Conservation (phyloP, 2,113 vertebrate genomes). For the Cebidichthys violaceus region DNA sequence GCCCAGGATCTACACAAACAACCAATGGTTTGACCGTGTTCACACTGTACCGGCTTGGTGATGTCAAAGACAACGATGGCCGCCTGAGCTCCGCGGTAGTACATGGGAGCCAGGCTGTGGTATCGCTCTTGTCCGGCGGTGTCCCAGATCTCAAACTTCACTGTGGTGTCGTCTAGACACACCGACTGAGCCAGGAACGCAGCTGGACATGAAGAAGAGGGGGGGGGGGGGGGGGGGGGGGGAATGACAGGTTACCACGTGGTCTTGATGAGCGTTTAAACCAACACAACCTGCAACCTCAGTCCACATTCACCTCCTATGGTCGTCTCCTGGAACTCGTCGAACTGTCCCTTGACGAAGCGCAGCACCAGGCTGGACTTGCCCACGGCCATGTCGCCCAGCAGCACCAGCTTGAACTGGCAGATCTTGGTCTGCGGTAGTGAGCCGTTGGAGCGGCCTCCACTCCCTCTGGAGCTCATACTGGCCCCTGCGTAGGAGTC, state of each 20-base stretch:
- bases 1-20: not conserved
- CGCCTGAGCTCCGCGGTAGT: slow-evolving; percentile 89
- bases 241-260: not conserved
- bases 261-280: not conserved
- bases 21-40: not conserved
- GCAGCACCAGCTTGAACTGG: slow-evolving; percentile 89
- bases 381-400: slow-evolving; percentile 89
- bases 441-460: slow-evolving; percentile 82
- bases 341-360: slow-evolving; percentile 89
- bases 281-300: not conserved
- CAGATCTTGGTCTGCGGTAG: slow-evolving; percentile 88
- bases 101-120: slow-evolving; percentile 90
- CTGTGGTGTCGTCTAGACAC: slow-evolving; percentile 88
- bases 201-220: slow-evolving; percentile 67
- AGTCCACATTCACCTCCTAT: slow-evolving; percentile 83
- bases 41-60: slow-evolving; percentile 84
- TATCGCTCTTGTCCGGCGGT: slow-evolving; percentile 89
- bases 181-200: slow-evolving; percentile 90
- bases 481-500: slow-evolving; percentile 51
- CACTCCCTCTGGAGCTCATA: slow-evolving; percentile 86
- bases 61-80: slow-evolving; percentile 90
- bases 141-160: slow-evolving; percentile 92
- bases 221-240: not conserved
- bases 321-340: slow-evolving; percentile 89
- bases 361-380: slow-evolving; percentile 89